Base-by-base conservation (phyloP, 2,888 invertebrate species). In the Rhagium mordax region DNA sequence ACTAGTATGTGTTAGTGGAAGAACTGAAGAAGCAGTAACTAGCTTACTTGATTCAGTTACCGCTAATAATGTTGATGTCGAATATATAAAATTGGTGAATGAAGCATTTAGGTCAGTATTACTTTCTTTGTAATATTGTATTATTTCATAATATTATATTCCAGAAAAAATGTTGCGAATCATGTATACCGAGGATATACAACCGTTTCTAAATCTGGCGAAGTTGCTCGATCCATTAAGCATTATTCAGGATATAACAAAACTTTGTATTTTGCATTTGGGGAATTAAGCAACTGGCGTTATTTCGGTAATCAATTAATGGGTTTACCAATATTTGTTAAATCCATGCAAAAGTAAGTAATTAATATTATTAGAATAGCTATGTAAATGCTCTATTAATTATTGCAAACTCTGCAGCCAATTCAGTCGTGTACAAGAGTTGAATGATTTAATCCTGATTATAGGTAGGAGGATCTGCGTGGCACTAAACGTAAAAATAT, bases 281-380 rank as follows among this genome's bases (percentile, higher is more conserved):
- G 97, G 66, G 97, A 97, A 33, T 95, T 98, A 94, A 96, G 96
- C 0, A 94, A 95, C 0, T 97, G 96, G 96, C 88, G 92, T 10
- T 93, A 94, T 76, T 96, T 97, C 95, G 97, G 94, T 1, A 88
- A 90, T 6, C 90, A 92, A 49, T 90, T 97, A 60, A 92, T 96
- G 92, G 88, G 90, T 79, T 89, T 97, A 29, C 93, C 94, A 0
- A 87, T 91, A 1, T 96, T 96, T 86, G 90, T 91, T 51, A 89
- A 92, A 60, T 92, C 95, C 13, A 93, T 97, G 78, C 87, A 92
- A 75, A 95, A 96, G 72, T 72, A 72, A n/a, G n/a, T 41, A n/a
- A 0, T 41, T 41, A 41, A 41, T n/a, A 8, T 8, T n/a, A 13
- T 29, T 7, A 21, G 3, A 24, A 24, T 24, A 24, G 6, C 6